Conservation (phyloP, 1,140 invertebrate species). For the Drosophila nebulosa region DNA sequence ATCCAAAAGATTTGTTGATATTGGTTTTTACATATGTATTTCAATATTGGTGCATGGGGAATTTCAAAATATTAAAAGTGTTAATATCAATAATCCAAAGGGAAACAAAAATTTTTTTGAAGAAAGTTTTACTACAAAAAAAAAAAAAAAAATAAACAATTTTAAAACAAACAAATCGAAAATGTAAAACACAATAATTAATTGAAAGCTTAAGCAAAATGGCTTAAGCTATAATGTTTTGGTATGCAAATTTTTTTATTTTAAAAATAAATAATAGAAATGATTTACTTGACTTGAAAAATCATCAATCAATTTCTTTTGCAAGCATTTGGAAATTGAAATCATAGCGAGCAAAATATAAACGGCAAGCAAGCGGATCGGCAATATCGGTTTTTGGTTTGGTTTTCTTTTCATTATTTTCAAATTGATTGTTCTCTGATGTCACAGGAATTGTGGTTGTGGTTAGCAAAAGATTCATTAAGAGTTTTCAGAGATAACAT, state of each 20-base stretch:
- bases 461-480: constrained; percentile 23
- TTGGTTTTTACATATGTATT: too few species aligned
- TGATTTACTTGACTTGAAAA: constrained; percentile 54
- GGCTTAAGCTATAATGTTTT: constrained; percentile 22
- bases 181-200: constrained; percentile 31
- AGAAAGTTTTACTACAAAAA: constrained; percentile 34
- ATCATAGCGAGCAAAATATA: constrained; percentile 67
- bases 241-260: background rate
- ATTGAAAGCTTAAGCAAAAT: background rate
- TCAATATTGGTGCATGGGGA: too few species aligned
- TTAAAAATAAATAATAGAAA: constrained; percentile 13
- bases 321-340: constrained; percentile 50
- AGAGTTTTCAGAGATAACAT: constrained; percentile 39
- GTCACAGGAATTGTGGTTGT: constrained; percentile 19
- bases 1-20: too few species aligned
- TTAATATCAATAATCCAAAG: background rate
- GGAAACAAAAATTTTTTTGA: background rate
- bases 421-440: constrained; percentile 24
- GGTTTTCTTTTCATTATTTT: constrained; percentile 33
- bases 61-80: background rate
- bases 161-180: constrained; percentile 75
- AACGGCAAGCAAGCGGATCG: constrained; percentile 63
- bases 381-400: constrained; percentile 52
- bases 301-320: constrained; percentile 47
- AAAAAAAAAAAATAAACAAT: constrained; percentile 23